Conservation (phyloP, 2,888 invertebrate genomes). For the Rhopalosiphum nymphaeae region DNA sequence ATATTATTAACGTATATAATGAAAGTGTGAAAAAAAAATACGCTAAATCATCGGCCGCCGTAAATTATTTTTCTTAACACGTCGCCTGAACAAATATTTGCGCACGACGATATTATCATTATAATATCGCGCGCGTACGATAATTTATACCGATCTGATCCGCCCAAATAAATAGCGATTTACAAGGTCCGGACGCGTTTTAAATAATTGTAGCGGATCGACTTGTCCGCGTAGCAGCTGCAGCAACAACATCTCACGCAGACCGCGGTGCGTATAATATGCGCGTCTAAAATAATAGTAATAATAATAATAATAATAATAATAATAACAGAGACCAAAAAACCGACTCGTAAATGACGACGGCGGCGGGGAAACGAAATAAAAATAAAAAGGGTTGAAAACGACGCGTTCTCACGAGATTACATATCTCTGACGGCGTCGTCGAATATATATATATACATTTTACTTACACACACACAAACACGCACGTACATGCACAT, state of each 20-base stretch:
- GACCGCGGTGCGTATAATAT: not conserved
- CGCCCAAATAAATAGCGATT: not conserved
- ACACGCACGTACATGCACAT: not conserved
- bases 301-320: not conserved
- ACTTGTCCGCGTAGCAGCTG: not conserved
- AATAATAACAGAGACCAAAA: not conserved
- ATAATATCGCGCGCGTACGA: not conserved
- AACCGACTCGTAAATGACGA: not conserved
- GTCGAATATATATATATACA: not conserved
- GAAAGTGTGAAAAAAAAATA: not conserved
- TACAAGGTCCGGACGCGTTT: not conserved
- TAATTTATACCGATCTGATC: not conserved
- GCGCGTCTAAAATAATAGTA: not conserved
- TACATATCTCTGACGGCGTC: conserved; percentile 11
- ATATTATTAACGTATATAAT: not conserved
- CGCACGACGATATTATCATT: not conserved
- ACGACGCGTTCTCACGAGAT: conserved; percentile 25
- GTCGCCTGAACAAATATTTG: not conserved
- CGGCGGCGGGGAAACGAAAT: not conserved
- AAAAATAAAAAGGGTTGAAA: conserved; percentile 39
- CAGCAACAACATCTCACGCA: not conserved
- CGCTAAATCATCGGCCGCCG: not conserved
- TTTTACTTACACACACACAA: not conserved
- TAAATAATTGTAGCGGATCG: not conserved
- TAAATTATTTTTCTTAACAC: not conserved